Evolutionary conservation across 2,797 vertebrate species (phyloP), one percentile per base, ranked within the genome.

Genomic region (Pipistrellus kuhlii): DNA sequence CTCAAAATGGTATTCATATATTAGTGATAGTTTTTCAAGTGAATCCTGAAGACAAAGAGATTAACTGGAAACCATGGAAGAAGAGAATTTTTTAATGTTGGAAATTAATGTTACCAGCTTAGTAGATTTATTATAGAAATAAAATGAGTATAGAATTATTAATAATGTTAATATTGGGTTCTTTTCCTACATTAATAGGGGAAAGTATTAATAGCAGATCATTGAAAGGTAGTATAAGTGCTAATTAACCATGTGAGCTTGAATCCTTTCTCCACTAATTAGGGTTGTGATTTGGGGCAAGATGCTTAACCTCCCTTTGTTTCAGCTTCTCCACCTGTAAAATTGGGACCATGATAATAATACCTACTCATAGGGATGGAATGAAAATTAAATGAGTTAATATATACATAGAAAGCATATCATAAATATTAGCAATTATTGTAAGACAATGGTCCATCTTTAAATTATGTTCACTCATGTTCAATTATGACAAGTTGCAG

Each of bases 301-400:
- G 51, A 32, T 41, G 30, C 35, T 81, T 76, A 5, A 2, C 90
- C 55, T 72, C 25, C 14, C 14, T 30, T 53, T 75, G 5, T 81
- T 92, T 89, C 32, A 62, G 9, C 25, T 90, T 95, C 38, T 69
- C 32, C 15, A 20, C 55, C 30, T 80, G 35, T 85, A 62, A 88
- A 77, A 38, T 38, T 81, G n/a, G 8, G 18, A 32, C 72, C 8
- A 17, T 73, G 13, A 57, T 66, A 32, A 57, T 71, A 48, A n/a
- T 55, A 80, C 7, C 23, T 88, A 27, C 15, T 82, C 64, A 69
- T 25, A 35, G 41, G 44, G 30, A 46, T 85, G 15, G 51, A 53
- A 46, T 30, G 2, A 95, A 93, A 93, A 78, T 82, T 44, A 23
- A 68, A 44, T 93, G 62, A 72, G 25, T 83, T n/a, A 55, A 23